A percentile compares a stretch with the other conserved stretches of the same genome.
These are phyloP conservation scores for Margarornis squamiger DNA, from an alignment of 2,797 vertebrate genomes.

Conservation along the genomic window DNA sequence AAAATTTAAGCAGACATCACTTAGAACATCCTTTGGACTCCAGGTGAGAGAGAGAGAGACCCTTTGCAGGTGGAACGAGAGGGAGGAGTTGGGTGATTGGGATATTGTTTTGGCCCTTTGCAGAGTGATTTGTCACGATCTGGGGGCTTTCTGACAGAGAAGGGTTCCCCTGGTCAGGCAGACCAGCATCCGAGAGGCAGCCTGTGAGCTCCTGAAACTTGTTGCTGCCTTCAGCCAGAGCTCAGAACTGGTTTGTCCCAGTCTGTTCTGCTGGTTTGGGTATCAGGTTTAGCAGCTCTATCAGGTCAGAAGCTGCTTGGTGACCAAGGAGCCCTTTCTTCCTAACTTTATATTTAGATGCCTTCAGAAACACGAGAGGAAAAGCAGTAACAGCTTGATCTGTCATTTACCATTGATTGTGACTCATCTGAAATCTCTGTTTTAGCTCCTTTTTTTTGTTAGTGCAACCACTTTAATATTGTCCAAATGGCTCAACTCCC, in stretches of 20 bases:
- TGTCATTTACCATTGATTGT: neutral
- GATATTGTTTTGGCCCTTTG: neutral
- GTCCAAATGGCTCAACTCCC: neutral
- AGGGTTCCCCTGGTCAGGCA: neutral
- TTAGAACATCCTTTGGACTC: neutral
- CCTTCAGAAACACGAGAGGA: neutral
- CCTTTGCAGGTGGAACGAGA: neutral
- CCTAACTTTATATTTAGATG: neutral
- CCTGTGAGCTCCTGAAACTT: fast-evolving
- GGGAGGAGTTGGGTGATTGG: neutral
- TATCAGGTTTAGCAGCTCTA: neutral
- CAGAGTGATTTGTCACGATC: neutral
- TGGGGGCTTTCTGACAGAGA: neutral
- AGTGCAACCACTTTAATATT: neutral
- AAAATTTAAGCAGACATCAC: fast-evolving
- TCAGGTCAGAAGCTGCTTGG: neutral
- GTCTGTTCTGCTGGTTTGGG: neutral
- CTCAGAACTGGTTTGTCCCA: neutral
- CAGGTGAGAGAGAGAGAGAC: neutral
- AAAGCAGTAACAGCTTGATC: neutral
- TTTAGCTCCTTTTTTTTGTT: neutral
- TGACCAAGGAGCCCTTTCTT: neutral
- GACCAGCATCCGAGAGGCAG: neutral
- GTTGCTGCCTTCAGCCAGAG: neutral
- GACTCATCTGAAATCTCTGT: slow-evolving; percentile 1